Evolutionary conservation across 2,797 vertebrate genomes (phyloP).

Genomic region (Pelobates cultripes): DNA sequence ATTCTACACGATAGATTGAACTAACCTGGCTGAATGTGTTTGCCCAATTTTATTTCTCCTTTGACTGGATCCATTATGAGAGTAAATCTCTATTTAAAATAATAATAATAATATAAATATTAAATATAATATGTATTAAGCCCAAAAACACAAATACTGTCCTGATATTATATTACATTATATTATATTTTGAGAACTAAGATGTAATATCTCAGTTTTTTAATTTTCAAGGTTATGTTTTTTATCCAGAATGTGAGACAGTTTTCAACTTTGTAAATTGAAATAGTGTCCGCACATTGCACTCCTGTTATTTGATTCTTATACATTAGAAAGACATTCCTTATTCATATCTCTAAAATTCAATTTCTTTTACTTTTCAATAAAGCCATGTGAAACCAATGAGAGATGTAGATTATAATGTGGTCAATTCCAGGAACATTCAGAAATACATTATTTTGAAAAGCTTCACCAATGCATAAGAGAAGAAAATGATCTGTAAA

Average conservation of each 20-base stretch:
- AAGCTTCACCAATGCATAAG: background rate
- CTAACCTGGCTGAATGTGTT: too few species aligned
- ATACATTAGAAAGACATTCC: background rate
- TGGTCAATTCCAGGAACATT: background rate
- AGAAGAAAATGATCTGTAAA: background rate
- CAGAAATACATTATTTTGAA: constrained; percentile 6
- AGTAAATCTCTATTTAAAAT: too few species aligned
- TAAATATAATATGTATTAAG: too few species aligned
- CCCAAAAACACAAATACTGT: too few species aligned
- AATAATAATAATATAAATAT: too few species aligned
- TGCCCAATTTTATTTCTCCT: too few species aligned
- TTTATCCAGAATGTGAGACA: background rate
- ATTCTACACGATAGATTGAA: too few species aligned
- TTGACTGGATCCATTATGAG: too few species aligned
- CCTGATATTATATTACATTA: too few species aligned
- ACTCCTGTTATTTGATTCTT: background rate
- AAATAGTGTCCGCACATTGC: background rate
- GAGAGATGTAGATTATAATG: background rate
- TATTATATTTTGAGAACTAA: too few species aligned
- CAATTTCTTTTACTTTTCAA: constrained; percentile 18
- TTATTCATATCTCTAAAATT: constrained; percentile 19
- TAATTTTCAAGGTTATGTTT: too few species aligned
- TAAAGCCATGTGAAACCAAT: background rate
- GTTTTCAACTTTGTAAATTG: constrained; percentile 15
- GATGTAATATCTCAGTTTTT: too few species aligned